Evolutionary conservation across 1,140 invertebrate species (phyloP).

Genomic region (Drosophila kepulauana): DNA sequence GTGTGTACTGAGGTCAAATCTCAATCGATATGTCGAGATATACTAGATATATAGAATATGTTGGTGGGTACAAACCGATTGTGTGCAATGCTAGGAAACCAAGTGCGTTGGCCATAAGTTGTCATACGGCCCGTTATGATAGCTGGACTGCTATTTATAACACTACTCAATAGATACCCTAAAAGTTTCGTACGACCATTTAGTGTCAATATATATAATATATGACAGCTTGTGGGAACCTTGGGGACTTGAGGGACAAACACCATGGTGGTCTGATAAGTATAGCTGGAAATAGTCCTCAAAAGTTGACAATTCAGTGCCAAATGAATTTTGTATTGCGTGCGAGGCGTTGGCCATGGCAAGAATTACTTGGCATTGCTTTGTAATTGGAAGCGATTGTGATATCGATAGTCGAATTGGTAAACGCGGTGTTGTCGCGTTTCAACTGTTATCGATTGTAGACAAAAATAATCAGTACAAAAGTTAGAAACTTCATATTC

Average conservation of each 20-base stretch:
- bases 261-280: slow-evolving; percentile 21
- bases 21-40: slow-evolving; percentile 12
- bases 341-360: background rate
- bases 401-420: background rate
- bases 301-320: slow-evolving; percentile 1
- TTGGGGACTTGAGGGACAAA: slow-evolving; percentile 26
- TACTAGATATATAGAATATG: no score
- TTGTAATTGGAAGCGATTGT: background rate
- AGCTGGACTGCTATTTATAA: slow-evolving; percentile 33
- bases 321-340: slow-evolving; percentile 5
- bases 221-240: slow-evolving; percentile 33
- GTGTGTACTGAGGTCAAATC: slow-evolving; percentile 3
- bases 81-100: background rate
- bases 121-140: slow-evolving; percentile 30
- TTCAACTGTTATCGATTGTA: background rate
- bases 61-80: no score
- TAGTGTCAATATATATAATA: slow-evolving; percentile 39
- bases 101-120: background rate
- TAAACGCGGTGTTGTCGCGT: no score
- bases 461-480: no score
- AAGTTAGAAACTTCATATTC: no score
- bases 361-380: slow-evolving; percentile 4
- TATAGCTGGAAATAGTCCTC: slow-evolving; percentile 8
- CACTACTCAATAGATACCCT: slow-evolving; percentile 29
- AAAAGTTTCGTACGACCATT: slow-evolving; percentile 39